Conservation (phyloP, 2,797 vertebrate genomes). For the Cottoperca gobio region DNA sequence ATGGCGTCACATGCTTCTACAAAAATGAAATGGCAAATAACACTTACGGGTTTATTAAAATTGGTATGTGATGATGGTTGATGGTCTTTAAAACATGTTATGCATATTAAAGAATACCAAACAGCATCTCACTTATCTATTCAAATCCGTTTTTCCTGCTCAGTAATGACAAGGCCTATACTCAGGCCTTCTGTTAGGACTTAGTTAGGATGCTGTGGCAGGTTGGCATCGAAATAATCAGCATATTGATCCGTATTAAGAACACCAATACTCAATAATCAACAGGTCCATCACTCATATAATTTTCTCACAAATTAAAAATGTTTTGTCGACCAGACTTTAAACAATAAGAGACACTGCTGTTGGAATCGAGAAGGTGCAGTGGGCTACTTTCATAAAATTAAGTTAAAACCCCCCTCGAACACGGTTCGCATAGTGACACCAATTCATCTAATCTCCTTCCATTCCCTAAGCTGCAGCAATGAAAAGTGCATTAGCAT, state of each 20-base stretch:
- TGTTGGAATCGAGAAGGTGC: constrained; percentile 40
- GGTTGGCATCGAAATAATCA: constrained; percentile 16
- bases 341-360: constrained; percentile 22
- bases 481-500: constrained; percentile 92
- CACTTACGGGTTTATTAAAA: constrained; percentile 8
- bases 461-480: constrained; percentile 85
- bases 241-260: constrained; percentile 38
- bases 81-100: neutral
- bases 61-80: neutral
- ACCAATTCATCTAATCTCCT: constrained; percentile 88
- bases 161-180: neutral
- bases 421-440: constrained; percentile 84
- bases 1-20: neutral
- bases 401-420: constrained; percentile 85
- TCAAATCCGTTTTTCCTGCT: constrained; percentile 5
- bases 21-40: constrained; percentile 3
- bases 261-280: constrained; percentile 18
- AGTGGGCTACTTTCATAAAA: constrained; percentile 79
- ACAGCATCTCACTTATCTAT: constrained; percentile 10
- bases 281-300: constrained; percentile 19
- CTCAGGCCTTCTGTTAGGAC: constrained; percentile 3
- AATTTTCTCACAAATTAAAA: neutral
- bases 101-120: neutral
- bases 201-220: neutral
- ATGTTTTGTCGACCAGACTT: neutral